Evolutionary conservation across 2,797 vertebrate genomes (phyloP), one percentile per base, ranked within the genome.

Genomic region (Corythornis leucogaster): DNA sequence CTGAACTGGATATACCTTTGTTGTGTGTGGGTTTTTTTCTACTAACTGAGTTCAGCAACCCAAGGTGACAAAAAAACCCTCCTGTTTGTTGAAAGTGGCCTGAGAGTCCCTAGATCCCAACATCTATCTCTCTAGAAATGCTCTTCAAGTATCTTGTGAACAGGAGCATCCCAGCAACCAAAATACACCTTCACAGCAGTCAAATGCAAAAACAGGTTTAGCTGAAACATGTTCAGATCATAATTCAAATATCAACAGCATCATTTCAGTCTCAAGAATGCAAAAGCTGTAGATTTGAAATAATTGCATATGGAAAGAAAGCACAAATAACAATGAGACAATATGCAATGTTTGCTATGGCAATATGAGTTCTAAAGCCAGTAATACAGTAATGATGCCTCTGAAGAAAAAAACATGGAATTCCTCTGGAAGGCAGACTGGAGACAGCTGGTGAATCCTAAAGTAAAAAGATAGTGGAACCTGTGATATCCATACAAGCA

Each of bases 291-390:
- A 5, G 17, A 74, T 89, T 85, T 64, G 13, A 89, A 91, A 75
- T 87, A 92, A 89, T 92, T 94, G 61, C 45, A 48, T 79, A 28
- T 4, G 19, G 57, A 80, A 94, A 6, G 61, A 90, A 89, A 94
- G 38, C 31, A 67, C 31, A 94, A 91, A 70, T 85, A 83, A 84
- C 66, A 64, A 55, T 0, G 2, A 82, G 83, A 82, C 53, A 74
- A 86, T 50, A 38, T 0, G 0, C 33, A 79, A 12, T 6, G 26
- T 81, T 94, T 90, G 71, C 90, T 92, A 93, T 88, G 81, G 78
- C 64, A 94, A 90, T 78, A 3, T 63, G 50, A 74, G 68, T 80
- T 89, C 61, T 85, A 70, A 94, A 89, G 67, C 33, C 68, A 85
- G 50, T 20, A 57, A 67, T 57, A n/a, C 25, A 20, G 50, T 70